Conservation (phyloP, 2,113 vertebrate genomes). For the Anarhynchus alexandrinus region DNA sequence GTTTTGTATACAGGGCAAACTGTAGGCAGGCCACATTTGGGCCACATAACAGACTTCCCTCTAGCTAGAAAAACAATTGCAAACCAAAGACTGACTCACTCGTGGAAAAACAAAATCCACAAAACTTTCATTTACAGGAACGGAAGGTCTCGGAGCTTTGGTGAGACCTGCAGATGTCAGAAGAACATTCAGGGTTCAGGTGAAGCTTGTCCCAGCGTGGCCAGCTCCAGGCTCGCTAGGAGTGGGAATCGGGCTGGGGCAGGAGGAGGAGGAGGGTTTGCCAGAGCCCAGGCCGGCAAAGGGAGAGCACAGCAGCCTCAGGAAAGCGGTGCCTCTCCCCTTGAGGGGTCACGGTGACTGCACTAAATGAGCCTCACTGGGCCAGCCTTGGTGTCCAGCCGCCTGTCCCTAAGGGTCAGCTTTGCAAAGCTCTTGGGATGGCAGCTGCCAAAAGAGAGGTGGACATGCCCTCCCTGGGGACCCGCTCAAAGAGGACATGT, state of each 20-base stretch:
- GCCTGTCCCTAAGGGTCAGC: not conserved
- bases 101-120: not conserved
- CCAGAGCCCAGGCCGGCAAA: not conserved
- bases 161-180: not conserved
- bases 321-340: not conserved
- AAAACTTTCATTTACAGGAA: not conserved
- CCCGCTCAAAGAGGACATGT: not conserved
- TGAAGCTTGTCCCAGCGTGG: not conserved
- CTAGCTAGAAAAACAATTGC: not conserved
- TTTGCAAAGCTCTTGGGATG: not conserved
- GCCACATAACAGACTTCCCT: not conserved
- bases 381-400: not conserved
- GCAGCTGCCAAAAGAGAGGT: not conserved
- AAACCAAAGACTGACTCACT: not conserved
- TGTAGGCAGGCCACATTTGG: not conserved
- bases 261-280: not conserved
- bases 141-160: not conserved
- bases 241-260: not conserved
- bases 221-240: not conserved
- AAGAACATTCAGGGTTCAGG: not conserved
- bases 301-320: not conserved
- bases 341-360: not conserved
- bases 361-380: not conserved
- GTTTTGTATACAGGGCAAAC: not conserved
- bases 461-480: not conserved